Evolutionary conservation across 1,140 invertebrate genomes (phyloP), one percentile per base, ranked within the genome.

Genomic region (Drosophila triauraria): DNA sequence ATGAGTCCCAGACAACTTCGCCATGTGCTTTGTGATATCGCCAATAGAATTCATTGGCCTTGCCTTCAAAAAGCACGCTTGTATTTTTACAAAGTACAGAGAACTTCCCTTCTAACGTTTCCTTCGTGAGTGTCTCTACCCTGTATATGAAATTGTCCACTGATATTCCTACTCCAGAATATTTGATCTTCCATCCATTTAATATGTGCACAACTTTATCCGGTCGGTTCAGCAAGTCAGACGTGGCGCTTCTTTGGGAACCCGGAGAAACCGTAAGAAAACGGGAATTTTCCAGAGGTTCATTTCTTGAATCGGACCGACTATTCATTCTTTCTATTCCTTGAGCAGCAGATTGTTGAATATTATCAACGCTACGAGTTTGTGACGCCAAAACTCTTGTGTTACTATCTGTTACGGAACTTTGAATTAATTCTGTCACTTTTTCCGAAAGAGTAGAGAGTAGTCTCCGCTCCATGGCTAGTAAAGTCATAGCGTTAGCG

Each of bases 61-160:
- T 53, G 0, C 30, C 51, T 20, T 53, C 30, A 20, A 53, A 53
- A 12, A 53, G 8, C n/a, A 56, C 20, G 4, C 20, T 42, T 8
- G 20, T 17, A 38, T 54, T 38, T 35, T 7, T 51, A 17, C 48
- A 51, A 27, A 51, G 23, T 15, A 51, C 23, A 30, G 48, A 6
- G 27, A 51, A 51, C 9, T 32, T 30, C 4, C 15, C 25, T 9
- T 5, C 48, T n/a, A 51, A 27, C 27, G 48, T 51, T 12, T 51
- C 25, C 13, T 25, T 27, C 5, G 27, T 51, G 8, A 51, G 27
- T n/a, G 48, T 25, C 30, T 53, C 51, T 40, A 56, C 20, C 23
- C 53, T 35, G 17, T 56, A 56, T 25, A 56, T 56, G 15, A 56
- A 56, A 23, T 56, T 56, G 30, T 56, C 35, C 8, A 56, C 53